These are phyloP conservation scores for Thalpophila matura DNA, from an alignment of 2,888 invertebrate species.

Conservation along the genomic window DNA sequence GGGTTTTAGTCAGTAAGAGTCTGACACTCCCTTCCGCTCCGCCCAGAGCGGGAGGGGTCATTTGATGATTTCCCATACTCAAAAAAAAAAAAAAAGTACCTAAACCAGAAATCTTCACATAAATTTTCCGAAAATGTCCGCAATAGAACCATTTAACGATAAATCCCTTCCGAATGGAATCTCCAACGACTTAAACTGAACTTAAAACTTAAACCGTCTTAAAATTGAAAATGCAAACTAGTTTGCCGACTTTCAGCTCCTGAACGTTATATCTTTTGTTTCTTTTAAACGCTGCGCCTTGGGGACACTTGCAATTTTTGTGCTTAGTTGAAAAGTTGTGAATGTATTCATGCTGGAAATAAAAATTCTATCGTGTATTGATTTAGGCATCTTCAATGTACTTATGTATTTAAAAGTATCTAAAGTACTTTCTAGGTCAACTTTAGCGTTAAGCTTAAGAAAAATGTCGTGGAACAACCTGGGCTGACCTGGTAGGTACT, in stretches of 20 bases:
- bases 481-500: too few relatives aligned
- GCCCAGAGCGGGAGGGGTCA: too few relatives aligned
- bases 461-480: too few relatives aligned
- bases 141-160: constrained; percentile 68
- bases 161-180: constrained; percentile 78
- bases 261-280: constrained; percentile 69
- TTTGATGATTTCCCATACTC: background rate
- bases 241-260: constrained; percentile 73
- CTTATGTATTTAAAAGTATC: too few relatives aligned
- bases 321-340: constrained; percentile 22
- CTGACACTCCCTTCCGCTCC: too few relatives aligned
- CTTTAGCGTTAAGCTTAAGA: too few relatives aligned
- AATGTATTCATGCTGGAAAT: constrained; percentile 13
- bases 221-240: constrained; percentile 88
- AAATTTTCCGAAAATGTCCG: background rate
- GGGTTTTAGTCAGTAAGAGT: too few relatives aligned
- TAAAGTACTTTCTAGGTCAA: too few relatives aligned
- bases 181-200: constrained; percentile 64
- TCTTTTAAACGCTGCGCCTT: constrained; percentile 61
- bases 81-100: background rate
- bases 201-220: constrained; percentile 86
- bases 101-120: background rate
- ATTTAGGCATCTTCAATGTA: background rate
- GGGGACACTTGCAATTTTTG: constrained; percentile 36
- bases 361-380: background rate